phyloP scores from a whole-genome alignment of 2,888 invertebrate genomes.

The Linyphia triangularis region DNA sequence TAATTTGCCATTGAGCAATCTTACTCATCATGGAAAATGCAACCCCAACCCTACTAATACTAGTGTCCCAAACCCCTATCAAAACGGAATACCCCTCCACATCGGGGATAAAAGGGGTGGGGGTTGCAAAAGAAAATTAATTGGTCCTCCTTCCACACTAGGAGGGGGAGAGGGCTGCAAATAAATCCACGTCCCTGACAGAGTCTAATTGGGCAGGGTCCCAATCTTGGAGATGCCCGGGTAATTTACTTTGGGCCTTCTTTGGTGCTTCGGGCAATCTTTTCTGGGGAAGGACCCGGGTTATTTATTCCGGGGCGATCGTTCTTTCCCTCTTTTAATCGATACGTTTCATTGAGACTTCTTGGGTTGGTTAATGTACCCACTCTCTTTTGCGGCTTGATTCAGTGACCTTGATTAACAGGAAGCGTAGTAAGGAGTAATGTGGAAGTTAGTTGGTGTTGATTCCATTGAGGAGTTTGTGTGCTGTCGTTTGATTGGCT shows the following conservation, averaged over 20 bases:
- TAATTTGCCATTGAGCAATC: not conserved
- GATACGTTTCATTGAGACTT: slow-evolving; percentile 42
- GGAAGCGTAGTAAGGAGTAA: not conserved
- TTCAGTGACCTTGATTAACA: slow-evolving; percentile 25
- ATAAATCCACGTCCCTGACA: slow-evolving; percentile 55
- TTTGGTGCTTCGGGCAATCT: slow-evolving; percentile 8
- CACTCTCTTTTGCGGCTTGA: slow-evolving; percentile 3
- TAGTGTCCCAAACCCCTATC: not conserved
- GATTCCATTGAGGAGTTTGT: too few species aligned
- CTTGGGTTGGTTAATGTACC: slow-evolving; percentile 37
- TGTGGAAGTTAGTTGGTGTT: not conserved
- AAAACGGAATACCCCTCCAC: slow-evolving; percentile 29
- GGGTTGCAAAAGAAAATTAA: slow-evolving; percentile 66
- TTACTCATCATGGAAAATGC: not conserved
- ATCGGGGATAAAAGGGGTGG: not conserved
- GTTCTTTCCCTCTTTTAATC: slow-evolving; percentile 41
- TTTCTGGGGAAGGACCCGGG: slow-evolving; percentile 24
- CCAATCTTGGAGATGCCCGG: slow-evolving; percentile 56
- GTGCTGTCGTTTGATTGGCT: too few species aligned
- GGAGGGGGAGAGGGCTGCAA: not conserved
- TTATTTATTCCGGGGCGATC: slow-evolving; percentile 43
- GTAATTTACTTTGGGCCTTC: slow-evolving; percentile 46
- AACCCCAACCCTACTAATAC: not conserved
- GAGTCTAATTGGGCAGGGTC: slow-evolving; percentile 60
- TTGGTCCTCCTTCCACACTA: slow-evolving; percentile 46